A percentile compares a stretch with the other conserved stretches of the same genome.
These are phyloP conservation scores for Falco concolor DNA, from an alignment of 2,797 vertebrate genomes.

Conservation along the genomic window DNA sequence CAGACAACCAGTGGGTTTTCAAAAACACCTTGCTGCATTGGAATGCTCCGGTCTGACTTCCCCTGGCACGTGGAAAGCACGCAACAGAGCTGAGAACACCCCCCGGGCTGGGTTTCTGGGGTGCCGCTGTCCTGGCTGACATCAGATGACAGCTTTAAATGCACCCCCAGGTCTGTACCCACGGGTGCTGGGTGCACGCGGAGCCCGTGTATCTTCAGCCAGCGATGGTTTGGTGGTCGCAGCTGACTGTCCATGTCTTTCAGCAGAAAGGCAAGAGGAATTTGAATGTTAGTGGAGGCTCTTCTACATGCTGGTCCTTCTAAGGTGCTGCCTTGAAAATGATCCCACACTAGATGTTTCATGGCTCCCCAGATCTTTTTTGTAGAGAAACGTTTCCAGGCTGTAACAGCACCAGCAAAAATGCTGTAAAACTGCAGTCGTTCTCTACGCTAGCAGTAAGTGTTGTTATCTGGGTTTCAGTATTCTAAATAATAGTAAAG, in stretches of 20 bases:
- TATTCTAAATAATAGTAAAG: neutral
- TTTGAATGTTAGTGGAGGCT: neutral
- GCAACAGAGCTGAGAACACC: neutral
- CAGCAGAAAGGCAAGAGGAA: neutral
- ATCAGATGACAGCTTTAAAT: neutral
- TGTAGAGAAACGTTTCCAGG: neutral
- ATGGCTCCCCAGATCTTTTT: neutral
- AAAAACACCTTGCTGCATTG: neutral
- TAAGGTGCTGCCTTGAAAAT: neutral
- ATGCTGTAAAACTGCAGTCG: neutral
- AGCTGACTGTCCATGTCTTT: neutral
- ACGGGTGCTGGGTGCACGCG: too few relatives aligned
- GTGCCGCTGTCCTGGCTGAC: neutral
- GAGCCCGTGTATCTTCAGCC: neutral
- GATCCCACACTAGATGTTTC: neutral
- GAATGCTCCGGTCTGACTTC: neutral
- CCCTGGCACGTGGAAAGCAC: fast-evolving
- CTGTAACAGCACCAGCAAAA: neutral
- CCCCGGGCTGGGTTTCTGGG: neutral
- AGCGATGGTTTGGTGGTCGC: neutral
- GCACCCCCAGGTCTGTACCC: neutral
- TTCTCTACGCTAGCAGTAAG: neutral
- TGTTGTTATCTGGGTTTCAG: neutral
- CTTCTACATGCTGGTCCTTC: neutral
- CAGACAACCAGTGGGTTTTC: neutral